Base-by-base conservation (phyloP, 92 coral and sea anemone species). In the Porites divaricata region DNA sequence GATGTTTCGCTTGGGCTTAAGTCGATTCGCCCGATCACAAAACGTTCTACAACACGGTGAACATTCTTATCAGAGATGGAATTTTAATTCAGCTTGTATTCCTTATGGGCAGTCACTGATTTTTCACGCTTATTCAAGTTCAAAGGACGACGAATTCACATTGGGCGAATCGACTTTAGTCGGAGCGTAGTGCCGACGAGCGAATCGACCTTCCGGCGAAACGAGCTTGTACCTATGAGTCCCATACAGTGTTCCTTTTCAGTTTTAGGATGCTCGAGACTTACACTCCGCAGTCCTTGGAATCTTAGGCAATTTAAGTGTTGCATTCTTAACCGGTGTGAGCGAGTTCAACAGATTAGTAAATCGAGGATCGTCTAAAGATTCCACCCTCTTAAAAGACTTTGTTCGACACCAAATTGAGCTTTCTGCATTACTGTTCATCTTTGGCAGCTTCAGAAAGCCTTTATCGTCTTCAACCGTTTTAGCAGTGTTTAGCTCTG, bases 361-460 rank as follows among this genome's bases (percentile, higher is more conserved):
- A 75, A 89, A 89, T 19, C 93, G 93, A 35, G 89, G 93, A 59
- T 89, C 93, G n/a, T 85, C 71, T 15, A 85, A 54, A 9, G 87
- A 70, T 7, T 74, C 81, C 22, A 51, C 48, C 13, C 70, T 80
- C 28, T 68, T 76, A 23, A 84, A 51, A 45, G 77, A 26, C 22
- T 64, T 84, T 6, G 65, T 61, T 59, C 68, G 53, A 26, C 83
- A 69, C 22, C 83, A 67, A 48, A 77, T 15, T 1, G 83, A 48
- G 21, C 75, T 76, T 20, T 69, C 67, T 1, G 23, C 25, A 2
- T 25, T 74, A 25, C 17, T 22, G 28, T 19, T 25, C 58, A 64
- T 19, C 51, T n/a, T 53, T 23, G 52, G 69, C 17, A 69, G 66
- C 72, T 77, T 77, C 17, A 81, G 84, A 13, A 85, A 50, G 17